phyloP scores from a whole-genome alignment of 1,140 invertebrate genomes.

The Scylla paramamosain region DNA sequence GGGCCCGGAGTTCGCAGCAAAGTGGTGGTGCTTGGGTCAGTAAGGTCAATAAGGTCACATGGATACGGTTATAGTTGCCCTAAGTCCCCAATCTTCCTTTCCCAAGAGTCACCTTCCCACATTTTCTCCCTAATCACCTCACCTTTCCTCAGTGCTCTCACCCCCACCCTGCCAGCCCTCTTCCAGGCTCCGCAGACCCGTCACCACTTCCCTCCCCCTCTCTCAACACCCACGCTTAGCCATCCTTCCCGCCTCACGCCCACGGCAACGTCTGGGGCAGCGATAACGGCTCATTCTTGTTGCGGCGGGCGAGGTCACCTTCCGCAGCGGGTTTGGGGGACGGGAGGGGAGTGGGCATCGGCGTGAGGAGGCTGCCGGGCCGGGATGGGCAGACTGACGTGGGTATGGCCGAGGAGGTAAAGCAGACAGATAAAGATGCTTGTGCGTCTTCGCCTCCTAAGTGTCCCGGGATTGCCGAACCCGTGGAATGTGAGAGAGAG shows the following conservation, averaged over 20 bases:
- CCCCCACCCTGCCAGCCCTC: neutral
- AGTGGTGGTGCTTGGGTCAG: neutral
- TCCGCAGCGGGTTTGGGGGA: neutral
- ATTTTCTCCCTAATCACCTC: neutral
- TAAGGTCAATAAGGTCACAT: neutral
- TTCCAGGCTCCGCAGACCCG: neutral
- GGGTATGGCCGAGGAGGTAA: too few relatives aligned
- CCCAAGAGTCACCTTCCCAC: neutral
- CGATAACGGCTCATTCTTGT: conserved; percentile 18
- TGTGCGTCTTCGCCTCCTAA: too few relatives aligned
- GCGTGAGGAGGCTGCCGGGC: neutral
- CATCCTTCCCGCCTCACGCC: neutral
- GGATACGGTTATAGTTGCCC: neutral
- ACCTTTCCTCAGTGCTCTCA: too few relatives aligned
- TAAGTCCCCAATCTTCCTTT: neutral
- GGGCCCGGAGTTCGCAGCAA: neutral
- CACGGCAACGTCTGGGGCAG: conserved; percentile 7
- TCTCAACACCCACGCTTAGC: neutral
- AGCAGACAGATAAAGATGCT: too few relatives aligned
- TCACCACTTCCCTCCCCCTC: neutral
- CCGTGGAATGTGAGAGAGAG: too few relatives aligned
- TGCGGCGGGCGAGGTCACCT: neutral
- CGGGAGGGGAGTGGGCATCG: neutral
- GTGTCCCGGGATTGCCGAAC: too few relatives aligned
- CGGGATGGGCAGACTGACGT: neutral